A percentile compares a stretch with the other conserved stretches of the same genome.
Evolutionary conservation across 2,797 vertebrate genomes (phyloP).

Genomic region (Phoxinus dragarum): DNA sequence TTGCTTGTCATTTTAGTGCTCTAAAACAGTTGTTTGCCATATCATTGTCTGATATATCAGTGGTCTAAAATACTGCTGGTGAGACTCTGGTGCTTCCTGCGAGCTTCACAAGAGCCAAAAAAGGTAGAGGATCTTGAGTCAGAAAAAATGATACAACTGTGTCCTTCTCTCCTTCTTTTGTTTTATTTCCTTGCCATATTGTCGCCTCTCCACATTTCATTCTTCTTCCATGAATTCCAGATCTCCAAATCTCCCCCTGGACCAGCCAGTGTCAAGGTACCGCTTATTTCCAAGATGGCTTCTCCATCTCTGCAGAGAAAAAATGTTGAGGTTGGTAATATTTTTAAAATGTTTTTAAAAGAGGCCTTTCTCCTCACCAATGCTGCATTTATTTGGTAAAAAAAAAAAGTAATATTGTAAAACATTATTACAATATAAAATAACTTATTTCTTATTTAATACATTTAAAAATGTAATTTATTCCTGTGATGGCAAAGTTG

Average conservation of each 20-base stretch:
- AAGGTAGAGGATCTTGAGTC: neutral
- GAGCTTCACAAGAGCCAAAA: conserved; percentile 19
- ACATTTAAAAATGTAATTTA: too few species aligned
- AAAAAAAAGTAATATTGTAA: neutral
- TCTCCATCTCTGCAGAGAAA: conserved; percentile 72
- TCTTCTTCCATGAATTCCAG: conserved; percentile 1
- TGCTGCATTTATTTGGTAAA: too few species aligned
- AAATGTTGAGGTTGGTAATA: neutral
- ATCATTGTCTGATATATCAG: neutral
- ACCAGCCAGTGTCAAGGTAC: conserved; percentile 85
- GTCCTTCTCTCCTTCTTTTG: neutral
- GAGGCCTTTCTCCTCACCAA: too few species aligned
- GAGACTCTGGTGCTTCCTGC: conserved; percentile 14
- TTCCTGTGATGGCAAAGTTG: neutral
- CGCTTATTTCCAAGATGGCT: conserved; percentile 75
- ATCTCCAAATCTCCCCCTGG: conserved; percentile 77
- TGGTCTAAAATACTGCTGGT: neutral
- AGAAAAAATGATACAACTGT: conserved; percentile 18
- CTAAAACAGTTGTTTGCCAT: conserved; percentile 2
- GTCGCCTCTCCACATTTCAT: neutral
- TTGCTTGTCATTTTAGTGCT: neutral
- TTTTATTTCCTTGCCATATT: neutral
- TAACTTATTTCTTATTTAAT: neutral
- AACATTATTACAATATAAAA: neutral
- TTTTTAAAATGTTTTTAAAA: too few species aligned